Evolutionary conservation across 2,888 invertebrate genomes (phyloP).

Genomic region (Thyatira batis): DNA sequence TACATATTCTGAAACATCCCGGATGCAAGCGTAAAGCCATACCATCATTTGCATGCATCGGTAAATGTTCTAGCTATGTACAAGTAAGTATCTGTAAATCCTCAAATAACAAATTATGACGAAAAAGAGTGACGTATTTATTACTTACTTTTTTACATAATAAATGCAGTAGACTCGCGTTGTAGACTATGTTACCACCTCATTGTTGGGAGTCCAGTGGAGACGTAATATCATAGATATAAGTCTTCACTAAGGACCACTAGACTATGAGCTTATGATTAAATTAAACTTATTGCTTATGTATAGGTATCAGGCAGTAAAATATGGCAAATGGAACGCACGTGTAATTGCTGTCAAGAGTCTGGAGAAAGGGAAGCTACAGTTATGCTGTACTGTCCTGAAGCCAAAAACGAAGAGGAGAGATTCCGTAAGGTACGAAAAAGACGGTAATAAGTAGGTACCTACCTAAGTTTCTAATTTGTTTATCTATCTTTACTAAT

Average conservation of each 20-base stretch:
- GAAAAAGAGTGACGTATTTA: too few relatives aligned
- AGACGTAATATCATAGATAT: too few relatives aligned
- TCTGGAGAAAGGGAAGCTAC: constrained; percentile 95
- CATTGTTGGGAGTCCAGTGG: too few relatives aligned
- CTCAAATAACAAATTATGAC: too few relatives aligned
- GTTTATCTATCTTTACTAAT: constrained; percentile 10
- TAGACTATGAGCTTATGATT: too few relatives aligned
- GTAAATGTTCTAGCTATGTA: constrained; percentile 94
- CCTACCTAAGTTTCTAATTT: too few relatives aligned
- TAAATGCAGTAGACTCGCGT: too few relatives aligned
- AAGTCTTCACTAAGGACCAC: too few relatives aligned
- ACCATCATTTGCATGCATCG: constrained; percentile 95
- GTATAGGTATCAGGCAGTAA: constrained; percentile 97
- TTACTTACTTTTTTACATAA: too few relatives aligned
- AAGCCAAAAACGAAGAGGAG: constrained; percentile 92
- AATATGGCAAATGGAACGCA: constrained; percentile 98
- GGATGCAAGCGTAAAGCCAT: constrained; percentile 96
- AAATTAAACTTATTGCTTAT: constrained; percentile 15
- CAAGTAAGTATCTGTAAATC: constrained; percentile 87
- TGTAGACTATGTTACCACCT: too few relatives aligned
- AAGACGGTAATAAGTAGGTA: constrained; percentile 3
- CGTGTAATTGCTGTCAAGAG: constrained; percentile 97
- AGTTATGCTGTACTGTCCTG: constrained; percentile 93
- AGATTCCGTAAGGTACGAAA: constrained; percentile 89
- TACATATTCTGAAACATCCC: constrained; percentile 94